Percentiles rank a stretch among this genome's conserved stretches.
Conservation (phyloP, 2,113 vertebrate species). For the Cairina moschata region DNA sequence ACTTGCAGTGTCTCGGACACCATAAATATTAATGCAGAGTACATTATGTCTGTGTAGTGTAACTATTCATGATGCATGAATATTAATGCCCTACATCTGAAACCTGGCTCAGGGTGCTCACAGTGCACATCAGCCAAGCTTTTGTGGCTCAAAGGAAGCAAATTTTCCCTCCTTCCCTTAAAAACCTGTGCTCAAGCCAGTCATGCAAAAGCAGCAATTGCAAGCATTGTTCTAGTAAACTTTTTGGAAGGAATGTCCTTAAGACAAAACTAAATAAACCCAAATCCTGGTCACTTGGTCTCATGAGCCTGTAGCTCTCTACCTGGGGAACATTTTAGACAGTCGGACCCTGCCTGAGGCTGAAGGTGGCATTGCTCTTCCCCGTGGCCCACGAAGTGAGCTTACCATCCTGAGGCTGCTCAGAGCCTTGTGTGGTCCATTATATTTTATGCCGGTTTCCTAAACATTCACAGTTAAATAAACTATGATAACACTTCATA, state of each 20-base stretch:
- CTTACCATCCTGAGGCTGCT: not conserved
- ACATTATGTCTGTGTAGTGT: not conserved
- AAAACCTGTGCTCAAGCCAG: not conserved
- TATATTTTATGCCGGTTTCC: constrained; percentile 70
- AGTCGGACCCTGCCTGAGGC: not conserved
- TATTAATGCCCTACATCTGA: not conserved
- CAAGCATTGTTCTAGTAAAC: not conserved
- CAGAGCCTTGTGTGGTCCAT: constrained; percentile 87
- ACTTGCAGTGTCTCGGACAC: not conserved
- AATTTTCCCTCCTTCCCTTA: not conserved
- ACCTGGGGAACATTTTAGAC: not conserved
- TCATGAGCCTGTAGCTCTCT: accelerated
- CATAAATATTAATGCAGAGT: not conserved
- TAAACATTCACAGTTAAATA: constrained; percentile 80
- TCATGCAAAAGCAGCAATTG: not conserved
- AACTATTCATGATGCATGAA: not conserved
- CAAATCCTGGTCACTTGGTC: not conserved
- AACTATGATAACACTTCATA: constrained; percentile 86
- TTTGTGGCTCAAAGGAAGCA: accelerated
- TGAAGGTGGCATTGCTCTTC: not conserved
- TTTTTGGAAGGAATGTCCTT: not conserved
- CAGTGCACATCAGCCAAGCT: not conserved
- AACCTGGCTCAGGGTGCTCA: not conserved
- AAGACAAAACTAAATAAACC: not conserved
- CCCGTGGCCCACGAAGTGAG: not conserved